Evolutionary conservation across 2,797 vertebrate species (phyloP).

Genomic region (Microchirus variegatus): DNA sequence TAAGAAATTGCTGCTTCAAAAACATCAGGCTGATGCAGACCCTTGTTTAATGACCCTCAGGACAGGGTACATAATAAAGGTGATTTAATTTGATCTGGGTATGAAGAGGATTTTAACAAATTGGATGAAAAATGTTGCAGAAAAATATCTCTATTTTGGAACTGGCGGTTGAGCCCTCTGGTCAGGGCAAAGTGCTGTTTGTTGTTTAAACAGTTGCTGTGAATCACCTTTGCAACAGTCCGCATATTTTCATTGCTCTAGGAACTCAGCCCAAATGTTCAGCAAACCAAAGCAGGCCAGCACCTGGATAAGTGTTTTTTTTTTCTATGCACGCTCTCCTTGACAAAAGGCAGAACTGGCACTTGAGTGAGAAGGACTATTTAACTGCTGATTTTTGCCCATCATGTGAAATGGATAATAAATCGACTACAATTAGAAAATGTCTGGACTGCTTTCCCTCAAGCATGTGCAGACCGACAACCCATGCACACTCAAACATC

Average conservation of each 20-base stretch:
- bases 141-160: constrained; percentile 43
- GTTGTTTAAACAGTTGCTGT: too few species aligned
- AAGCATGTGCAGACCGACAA: constrained; percentile 38
- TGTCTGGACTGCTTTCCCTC: constrained; percentile 60
- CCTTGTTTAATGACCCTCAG: too few species aligned
- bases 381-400: constrained; percentile 24
- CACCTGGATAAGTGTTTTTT: constrained; percentile 31
- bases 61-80: too few species aligned
- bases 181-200: constrained; percentile 23
- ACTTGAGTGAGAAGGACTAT: constrained; percentile 17
- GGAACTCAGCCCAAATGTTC: constrained; percentile 58
- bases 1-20: too few species aligned
- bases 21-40: too few species aligned
- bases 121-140: too few species aligned
- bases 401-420: constrained; percentile 39
- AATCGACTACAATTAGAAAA: constrained; percentile 54
- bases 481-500: constrained; percentile 36
- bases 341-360: constrained; percentile 16
- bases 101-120: too few species aligned
- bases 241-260: constrained; percentile 31
- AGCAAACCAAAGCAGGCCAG: constrained; percentile 46
- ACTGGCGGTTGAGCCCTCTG: constrained; percentile 52
- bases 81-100: too few species aligned
- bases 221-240: constrained; percentile 36
- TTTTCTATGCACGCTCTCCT: constrained; percentile 1